Evolutionary conservation across 2,888 invertebrate species (phyloP).

Genomic region (Tipula helvola): DNA sequence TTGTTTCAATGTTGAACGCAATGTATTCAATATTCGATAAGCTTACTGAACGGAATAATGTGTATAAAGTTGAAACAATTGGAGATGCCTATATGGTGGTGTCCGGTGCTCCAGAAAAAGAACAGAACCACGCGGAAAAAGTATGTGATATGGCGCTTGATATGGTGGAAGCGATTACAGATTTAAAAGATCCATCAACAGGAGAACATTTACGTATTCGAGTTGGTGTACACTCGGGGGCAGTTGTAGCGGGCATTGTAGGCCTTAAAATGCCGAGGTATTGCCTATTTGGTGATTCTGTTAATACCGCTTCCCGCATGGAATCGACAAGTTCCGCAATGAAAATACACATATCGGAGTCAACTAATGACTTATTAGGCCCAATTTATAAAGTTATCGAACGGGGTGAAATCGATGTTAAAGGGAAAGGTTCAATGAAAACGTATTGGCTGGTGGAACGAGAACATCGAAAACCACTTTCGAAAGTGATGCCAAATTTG

Average conservation of each 20-base stretch:
- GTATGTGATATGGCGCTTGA: slow-evolving; percentile 93
- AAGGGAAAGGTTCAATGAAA: slow-evolving; percentile 84
- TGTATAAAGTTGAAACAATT: slow-evolving; percentile 97
- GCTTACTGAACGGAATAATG: slow-evolving; percentile 80
- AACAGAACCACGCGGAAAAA: slow-evolving; percentile 79
- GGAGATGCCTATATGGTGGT: slow-evolving; percentile 99
- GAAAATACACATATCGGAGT: slow-evolving; percentile 90
- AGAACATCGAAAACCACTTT: slow-evolving; percentile 47
- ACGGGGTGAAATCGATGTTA: slow-evolving; percentile 75
- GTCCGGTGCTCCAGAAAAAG: slow-evolving; percentile 85
- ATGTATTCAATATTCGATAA: slow-evolving; percentile 98
- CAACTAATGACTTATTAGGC: slow-evolving; percentile 65
- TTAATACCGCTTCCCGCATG: slow-evolving; percentile 85
- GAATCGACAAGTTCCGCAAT: slow-evolving; percentile 86
- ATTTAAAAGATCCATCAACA: slow-evolving; percentile 85
- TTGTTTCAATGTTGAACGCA: slow-evolving; percentile 92
- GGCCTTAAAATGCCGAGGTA: slow-evolving; percentile 82
- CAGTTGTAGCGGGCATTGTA: slow-evolving; percentile 87
- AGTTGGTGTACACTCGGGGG: slow-evolving; percentile 82
- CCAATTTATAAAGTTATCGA: slow-evolving; percentile 60
- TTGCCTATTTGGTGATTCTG: slow-evolving; percentile 69
- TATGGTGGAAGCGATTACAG: slow-evolving; percentile 87
- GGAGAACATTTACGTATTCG: slow-evolving; percentile 72
- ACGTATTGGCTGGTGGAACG: slow-evolving; percentile 76
- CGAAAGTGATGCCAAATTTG: slow-evolving; percentile 20